These are phyloP conservation scores for Nycticorax nycticorax DNA, from an alignment of 2,113 vertebrate species.

Conservation along the genomic window DNA sequence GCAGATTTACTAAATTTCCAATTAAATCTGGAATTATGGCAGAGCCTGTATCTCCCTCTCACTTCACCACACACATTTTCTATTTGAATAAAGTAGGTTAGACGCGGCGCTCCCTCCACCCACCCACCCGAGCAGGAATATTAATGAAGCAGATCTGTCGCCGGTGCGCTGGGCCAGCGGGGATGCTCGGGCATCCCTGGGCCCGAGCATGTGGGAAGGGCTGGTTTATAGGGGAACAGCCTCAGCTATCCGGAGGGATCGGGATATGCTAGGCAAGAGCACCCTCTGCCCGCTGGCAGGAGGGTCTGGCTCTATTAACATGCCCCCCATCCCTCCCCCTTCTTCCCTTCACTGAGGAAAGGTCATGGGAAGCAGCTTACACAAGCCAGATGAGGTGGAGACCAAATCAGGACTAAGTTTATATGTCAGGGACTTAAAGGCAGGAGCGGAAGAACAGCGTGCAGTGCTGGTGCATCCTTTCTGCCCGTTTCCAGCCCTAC, in stretches of 20 bases:
- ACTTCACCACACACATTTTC: slow-evolving; percentile 39
- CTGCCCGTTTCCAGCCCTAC: slow-evolving; percentile 44
- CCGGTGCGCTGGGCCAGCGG: background rate
- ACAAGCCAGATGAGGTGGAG: slow-evolving; percentile 50
- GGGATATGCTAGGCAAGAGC: slow-evolving; percentile 78
- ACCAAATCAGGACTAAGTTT: slow-evolving; percentile 67
- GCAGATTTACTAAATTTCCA: slow-evolving; percentile 86
- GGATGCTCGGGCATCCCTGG: slow-evolving; percentile 25
- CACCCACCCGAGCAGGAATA: background rate
- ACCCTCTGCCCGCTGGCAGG: slow-evolving; percentile 79
- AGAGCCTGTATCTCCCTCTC: slow-evolving; percentile 55
- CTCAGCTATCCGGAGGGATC: slow-evolving; percentile 28
- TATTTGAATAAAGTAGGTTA: slow-evolving; percentile 65
- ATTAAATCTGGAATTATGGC: slow-evolving; percentile 77
- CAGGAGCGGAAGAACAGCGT: background rate
- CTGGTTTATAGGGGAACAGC: background rate
- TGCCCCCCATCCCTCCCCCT: slow-evolving; percentile 46
- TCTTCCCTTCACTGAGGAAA: slow-evolving; percentile 18
- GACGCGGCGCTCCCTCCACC: background rate
- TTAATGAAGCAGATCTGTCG: background rate
- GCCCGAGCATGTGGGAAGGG: background rate
- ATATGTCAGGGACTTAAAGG: slow-evolving; percentile 50
- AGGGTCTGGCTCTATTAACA: slow-evolving; percentile 63
- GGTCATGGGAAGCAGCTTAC: slow-evolving; percentile 63
- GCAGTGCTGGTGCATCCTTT: background rate